Conservation (phyloP, 1,140 invertebrate genomes). For the Metopolophium dirhodum region DNA sequence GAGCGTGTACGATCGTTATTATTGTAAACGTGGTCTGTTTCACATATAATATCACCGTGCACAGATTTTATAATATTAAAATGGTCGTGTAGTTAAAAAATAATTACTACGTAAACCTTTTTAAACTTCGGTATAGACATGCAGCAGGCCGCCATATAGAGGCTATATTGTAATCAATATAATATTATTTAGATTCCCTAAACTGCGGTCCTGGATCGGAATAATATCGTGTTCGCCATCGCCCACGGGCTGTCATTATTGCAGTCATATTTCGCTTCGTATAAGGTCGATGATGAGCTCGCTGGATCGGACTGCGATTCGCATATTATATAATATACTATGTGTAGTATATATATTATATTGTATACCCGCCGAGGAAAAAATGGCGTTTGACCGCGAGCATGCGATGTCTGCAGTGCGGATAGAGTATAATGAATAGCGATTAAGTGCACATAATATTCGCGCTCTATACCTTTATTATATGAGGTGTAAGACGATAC, state of each 20-base stretch:
- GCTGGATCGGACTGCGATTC: background rate
- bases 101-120: no score
- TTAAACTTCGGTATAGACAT: no score
- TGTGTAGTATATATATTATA: background rate
- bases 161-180: no score
- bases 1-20: no score
- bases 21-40: background rate
- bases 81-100: background rate
- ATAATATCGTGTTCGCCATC: background rate
- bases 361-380: background rate
- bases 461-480: background rate
- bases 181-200: background rate
- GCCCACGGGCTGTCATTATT: background rate
- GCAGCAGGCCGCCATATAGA: no score
- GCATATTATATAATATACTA: background rate
- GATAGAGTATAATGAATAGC: background rate
- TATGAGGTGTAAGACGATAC: conserved; percentile 5
- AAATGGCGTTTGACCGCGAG: background rate
- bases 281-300: background rate
- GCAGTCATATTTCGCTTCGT: background rate
- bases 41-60: background rate
- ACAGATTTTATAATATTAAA: background rate
- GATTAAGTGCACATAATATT: background rate
- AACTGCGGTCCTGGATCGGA: background rate
- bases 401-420: no score